phyloP scores from a whole-genome alignment of 2,888 invertebrate genomes.

The Nephrotoma appendiculata region DNA sequence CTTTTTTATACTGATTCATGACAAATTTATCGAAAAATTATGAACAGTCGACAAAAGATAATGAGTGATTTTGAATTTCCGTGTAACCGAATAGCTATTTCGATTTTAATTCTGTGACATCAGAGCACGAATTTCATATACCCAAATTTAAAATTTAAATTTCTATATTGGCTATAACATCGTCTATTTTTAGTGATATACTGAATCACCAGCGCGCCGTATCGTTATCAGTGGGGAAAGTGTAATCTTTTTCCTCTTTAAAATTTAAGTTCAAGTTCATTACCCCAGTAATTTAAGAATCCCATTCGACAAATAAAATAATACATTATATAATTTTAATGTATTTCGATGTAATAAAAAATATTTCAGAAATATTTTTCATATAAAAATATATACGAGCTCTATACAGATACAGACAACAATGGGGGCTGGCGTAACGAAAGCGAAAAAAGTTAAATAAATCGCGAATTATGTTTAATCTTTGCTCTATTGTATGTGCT shows the following conservation, averaged over 20 bases:
- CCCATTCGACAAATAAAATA: neutral
- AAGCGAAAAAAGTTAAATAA: neutral
- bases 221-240: neutral
- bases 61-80: neutral
- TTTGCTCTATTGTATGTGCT: neutral
- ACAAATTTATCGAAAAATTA: neutral
- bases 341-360: neutral
- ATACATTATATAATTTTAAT: neutral
- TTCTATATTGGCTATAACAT: no score
- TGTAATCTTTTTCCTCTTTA: neutral
- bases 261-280: neutral
- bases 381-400: neutral
- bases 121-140: no score
- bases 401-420: neutral
- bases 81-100: no score
- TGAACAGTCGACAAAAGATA: neutral
- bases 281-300: neutral
- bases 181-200: neutral
- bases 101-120: no score
- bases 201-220: neutral
- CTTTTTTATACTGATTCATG: neutral
- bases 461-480: neutral
- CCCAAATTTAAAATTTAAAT: no score
- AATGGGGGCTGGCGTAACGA: neutral
- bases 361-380: neutral